Base-by-base conservation (phyloP, 1,140 invertebrate genomes). In the Dendrolimus kikuchii region DNA sequence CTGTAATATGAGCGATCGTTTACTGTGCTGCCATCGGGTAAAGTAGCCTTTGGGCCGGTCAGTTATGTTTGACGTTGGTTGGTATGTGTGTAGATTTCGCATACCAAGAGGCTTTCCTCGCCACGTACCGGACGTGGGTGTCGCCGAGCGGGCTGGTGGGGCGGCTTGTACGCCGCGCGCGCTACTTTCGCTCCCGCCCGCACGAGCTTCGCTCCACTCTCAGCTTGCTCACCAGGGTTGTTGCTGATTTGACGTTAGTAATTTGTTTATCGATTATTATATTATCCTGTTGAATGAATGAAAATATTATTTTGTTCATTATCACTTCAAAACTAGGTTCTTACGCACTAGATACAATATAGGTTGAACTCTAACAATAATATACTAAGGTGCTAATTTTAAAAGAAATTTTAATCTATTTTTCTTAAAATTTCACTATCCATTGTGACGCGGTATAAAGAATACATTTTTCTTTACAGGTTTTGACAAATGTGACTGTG, bases 61-160 rank as follows among this genome's bases (percentile, higher is more conserved):
- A 38, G 49, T 44, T 10, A 36, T 37, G 50, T 5, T n/a, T 10
- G 40, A 36, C 6, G 42, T 38, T 36, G 8, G 38, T 23, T 8
- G 42, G 46, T 39, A 49, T 38, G 40, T 77, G 60, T 51, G 54
- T 89, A 96, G 96, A 96, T 88, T 96, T 96, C 81, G 90, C 95
- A 75, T 99, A 97, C 88, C 96, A 98, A 90, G 97, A 99, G 89
- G 97, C 97, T 41, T 99, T 99, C 86, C 90, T 99, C 60, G 96
- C 96, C 36, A 99, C 97, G 43, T 99, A 99, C 85, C 91, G 98
- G 64, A 99, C 97, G 54, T 98, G 99, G 88, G 93, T 99, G 68
- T 89, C 93, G 46, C 95, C 97, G n/a, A 82, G 93, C 52, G 94
- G 95, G 58, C 89, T 99, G 55, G 93, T 99, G 59, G 91, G 92